Percentiles rank a stretch among this genome's conserved stretches.
Conservation (phyloP, 2,797 vertebrate genomes). For the Sebastes wilsoni region DNA sequence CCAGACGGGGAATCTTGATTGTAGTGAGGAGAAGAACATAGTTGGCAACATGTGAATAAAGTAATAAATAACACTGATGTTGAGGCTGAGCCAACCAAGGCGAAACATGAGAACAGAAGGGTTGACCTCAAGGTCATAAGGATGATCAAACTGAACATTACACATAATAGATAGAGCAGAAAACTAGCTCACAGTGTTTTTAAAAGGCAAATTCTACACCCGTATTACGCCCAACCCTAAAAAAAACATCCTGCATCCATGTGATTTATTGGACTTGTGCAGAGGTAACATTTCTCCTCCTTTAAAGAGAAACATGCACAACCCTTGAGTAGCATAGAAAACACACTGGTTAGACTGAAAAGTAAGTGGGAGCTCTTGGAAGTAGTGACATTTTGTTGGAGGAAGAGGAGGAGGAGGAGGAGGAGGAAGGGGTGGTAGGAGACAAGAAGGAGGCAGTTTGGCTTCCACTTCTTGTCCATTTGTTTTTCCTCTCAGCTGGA, state of each 20-base stretch:
- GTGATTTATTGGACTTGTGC: not conserved
- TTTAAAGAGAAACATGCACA: constrained; percentile 12
- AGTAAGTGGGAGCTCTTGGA: not conserved
- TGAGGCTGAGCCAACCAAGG: not conserved
- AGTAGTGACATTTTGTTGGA: not conserved
- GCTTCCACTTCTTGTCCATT: constrained; percentile 24
- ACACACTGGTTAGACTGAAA: not conserved
- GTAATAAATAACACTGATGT: not conserved
- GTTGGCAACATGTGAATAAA: constrained; percentile 21
- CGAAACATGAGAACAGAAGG: not conserved
- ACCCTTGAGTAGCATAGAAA: not conserved
- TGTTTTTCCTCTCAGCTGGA: constrained; percentile 20
- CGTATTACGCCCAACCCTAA: not conserved
- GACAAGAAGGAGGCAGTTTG: not conserved
- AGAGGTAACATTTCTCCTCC: constrained; percentile 21
- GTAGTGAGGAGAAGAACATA: constrained; percentile 1
- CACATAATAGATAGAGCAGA: not conserved
- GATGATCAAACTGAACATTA: not conserved
- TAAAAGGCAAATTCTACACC: constrained; percentile 34
- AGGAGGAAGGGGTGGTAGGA: not conserved
- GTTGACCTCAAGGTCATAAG: not conserved
- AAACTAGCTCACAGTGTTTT: constrained; percentile 31
- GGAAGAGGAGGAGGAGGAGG: not conserved
- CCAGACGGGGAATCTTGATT: constrained; percentile 4
- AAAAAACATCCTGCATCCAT: not conserved